Evolutionary conservation across 2,797 vertebrate species (phyloP), one percentile per base, ranked within the genome.

Genomic region (Sebastes kiyomatsui): DNA sequence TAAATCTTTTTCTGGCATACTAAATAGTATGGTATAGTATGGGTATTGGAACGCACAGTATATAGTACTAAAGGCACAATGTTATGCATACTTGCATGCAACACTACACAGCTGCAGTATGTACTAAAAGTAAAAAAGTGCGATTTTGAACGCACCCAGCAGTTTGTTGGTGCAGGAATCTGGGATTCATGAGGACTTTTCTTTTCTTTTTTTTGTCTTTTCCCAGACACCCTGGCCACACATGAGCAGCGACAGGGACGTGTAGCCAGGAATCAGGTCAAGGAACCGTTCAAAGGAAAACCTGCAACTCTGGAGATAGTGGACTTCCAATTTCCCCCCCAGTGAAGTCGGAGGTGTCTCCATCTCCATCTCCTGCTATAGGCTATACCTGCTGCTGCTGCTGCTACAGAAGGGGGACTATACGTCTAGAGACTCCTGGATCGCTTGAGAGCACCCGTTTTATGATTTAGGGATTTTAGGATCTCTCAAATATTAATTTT

Each of bases 401-500:
- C 35, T 91, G 93, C 87, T 94, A 18, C 35, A 18, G 42, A 75
- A 67, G 87, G 71, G 87, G 85, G 86, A 72, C 83, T 52, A 84
- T 89, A 89, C 77, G 80, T 69, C 77, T 58, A 87, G 70, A 84
- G 72, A 87, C 74, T 49, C 87, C 87, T 82, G 94, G 93, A 95
- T 87, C 85, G 56, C 84, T 79, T 79, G 54, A 83, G 74, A 87
- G 81, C 72, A 73, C 81, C 83, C 58, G 79, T 86, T 75, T 82
- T 78, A 83, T 88, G 72, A 86, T 88, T 87, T 92, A 93, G 87
- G 85, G 87, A 89, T 93, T 94, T 90, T 86, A 91, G 88, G 93
- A 94, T 93, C 88, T 93, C 86, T 87, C 86, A 87, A 70, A 79
- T 92, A 88, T 92, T 90, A 87, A 89, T 86, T 93, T 94, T 95